A percentile compares a stretch with the other conserved stretches of the same genome.
These are phyloP conservation scores for Tetranychus urticae DNA, from an alignment of 1,140 invertebrate species.

Conservation along the genomic window DNA sequence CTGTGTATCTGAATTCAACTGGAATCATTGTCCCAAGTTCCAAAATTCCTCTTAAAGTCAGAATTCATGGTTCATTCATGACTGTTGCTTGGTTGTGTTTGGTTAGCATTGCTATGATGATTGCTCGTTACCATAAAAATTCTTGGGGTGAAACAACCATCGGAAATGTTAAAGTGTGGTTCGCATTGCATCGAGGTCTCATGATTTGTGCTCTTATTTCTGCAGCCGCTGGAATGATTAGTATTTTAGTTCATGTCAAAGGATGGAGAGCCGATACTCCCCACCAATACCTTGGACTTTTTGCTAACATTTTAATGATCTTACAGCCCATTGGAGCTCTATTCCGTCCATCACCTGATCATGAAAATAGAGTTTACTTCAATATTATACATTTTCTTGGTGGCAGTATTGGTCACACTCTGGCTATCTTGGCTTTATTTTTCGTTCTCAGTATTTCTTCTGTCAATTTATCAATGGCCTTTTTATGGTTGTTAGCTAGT, in stretches of 20 bases:
- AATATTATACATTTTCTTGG: constrained; percentile 86
- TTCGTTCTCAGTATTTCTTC: constrained; percentile 49
- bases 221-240: not conserved
- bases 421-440: constrained; percentile 73
- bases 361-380: constrained; percentile 52
- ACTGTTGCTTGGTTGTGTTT: constrained; percentile 67
- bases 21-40: too few relatives aligned
- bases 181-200: constrained; percentile 18
- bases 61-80: constrained; percentile 37
- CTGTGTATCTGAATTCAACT: too few relatives aligned
- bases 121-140: constrained; percentile 70
- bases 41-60: too few relatives aligned
- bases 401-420: constrained; percentile 60
- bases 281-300: not conserved
- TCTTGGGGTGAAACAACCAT: constrained; percentile 57
- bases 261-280: not conserved
- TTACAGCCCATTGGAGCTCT: constrained; percentile 60
- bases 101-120: constrained; percentile 61
- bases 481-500: constrained; percentile 11
- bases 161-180: constrained; percentile 78
- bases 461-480: too few relatives aligned
- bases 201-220: not conserved
- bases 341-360: constrained; percentile 59
- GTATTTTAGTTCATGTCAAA: not conserved
- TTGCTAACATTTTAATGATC: not conserved